Conservation (phyloP, 2,888 invertebrate genomes). For the Willowsia nigromaculata region DNA sequence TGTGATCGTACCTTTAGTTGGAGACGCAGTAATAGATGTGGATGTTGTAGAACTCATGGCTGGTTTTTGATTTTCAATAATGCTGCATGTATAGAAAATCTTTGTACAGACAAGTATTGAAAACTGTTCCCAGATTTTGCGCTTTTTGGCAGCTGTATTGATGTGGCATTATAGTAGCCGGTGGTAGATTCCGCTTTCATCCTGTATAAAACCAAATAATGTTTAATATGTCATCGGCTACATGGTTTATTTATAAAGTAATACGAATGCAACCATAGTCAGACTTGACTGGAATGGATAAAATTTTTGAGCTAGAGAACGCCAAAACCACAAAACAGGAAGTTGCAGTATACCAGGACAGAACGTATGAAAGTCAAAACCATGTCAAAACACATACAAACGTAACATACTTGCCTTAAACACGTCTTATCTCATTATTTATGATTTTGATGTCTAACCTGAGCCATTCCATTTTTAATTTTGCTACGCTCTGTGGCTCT, state of each 20-base stretch:
- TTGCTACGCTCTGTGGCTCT: not conserved
- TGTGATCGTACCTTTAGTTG: slow-evolving; percentile 46
- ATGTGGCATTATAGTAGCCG: slow-evolving; percentile 18
- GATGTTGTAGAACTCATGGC: slow-evolving; percentile 53
- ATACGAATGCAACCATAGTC: no score
- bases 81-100: not conserved
- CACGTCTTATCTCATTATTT: not conserved
- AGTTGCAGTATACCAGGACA: no score
- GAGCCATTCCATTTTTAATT: not conserved
- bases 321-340: no score
- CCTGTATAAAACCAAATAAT: slow-evolving; percentile 17
- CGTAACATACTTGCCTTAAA: no score
- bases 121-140: not conserved
- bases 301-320: no score
- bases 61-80: not conserved
- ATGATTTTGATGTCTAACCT: not conserved
- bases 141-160: not conserved
- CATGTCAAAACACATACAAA: no score
- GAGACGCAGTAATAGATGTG: slow-evolving; percentile 59
- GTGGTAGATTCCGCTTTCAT: not conserved
- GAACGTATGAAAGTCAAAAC: no score
- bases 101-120: not conserved
- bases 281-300: no score
- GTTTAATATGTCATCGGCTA: not conserved
- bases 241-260: no score